These are phyloP conservation scores for Orthonevra nobilis DNA, from an alignment of 2,888 invertebrate genomes.

Conservation along the genomic window DNA sequence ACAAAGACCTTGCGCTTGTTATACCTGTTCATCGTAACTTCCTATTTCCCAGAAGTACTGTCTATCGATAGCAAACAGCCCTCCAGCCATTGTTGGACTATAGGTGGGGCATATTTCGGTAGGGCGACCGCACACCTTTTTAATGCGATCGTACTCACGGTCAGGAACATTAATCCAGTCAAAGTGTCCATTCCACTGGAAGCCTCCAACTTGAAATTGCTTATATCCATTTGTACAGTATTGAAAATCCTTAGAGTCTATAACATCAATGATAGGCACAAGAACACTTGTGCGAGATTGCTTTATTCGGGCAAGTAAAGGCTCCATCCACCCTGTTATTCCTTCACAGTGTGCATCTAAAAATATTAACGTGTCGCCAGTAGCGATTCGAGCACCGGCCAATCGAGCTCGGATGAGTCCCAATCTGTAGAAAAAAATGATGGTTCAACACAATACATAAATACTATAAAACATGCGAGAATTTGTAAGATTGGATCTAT, in stretches of 20 bases:
- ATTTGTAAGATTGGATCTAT: too few species aligned
- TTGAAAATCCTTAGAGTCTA: slow-evolving; percentile 84
- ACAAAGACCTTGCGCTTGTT: background rate
- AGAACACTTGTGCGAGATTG: slow-evolving; percentile 89
- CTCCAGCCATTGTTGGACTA: slow-evolving; percentile 99
- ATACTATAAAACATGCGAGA: too few species aligned
- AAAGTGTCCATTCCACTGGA: slow-evolving; percentile 92
- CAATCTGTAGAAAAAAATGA: slow-evolving; percentile 82
- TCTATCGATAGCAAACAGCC: slow-evolving; percentile 95
- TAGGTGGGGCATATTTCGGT: slow-evolving; percentile 79
- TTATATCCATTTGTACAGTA: slow-evolving; percentile 80
- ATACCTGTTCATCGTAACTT: slow-evolving; percentile 91
- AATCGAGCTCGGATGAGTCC: slow-evolving; percentile 95
- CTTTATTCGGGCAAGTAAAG: slow-evolving; percentile 91
- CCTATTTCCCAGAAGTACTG: slow-evolving; percentile 97
- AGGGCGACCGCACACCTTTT: slow-evolving; percentile 75
- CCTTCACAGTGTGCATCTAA: slow-evolving; percentile 96
- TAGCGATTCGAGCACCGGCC: slow-evolving; percentile 91
- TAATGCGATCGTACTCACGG: slow-evolving; percentile 77
- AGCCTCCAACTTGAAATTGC: slow-evolving; percentile 80
- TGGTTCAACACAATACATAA: too few species aligned
- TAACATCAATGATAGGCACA: slow-evolving; percentile 97
- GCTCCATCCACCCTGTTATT: slow-evolving; percentile 91
- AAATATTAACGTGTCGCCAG: slow-evolving; percentile 90
- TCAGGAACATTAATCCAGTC: slow-evolving; percentile 87